Evolutionary conservation across 2,797 vertebrate species (phyloP).

Genomic region (Coregonus ussuriensis): DNA sequence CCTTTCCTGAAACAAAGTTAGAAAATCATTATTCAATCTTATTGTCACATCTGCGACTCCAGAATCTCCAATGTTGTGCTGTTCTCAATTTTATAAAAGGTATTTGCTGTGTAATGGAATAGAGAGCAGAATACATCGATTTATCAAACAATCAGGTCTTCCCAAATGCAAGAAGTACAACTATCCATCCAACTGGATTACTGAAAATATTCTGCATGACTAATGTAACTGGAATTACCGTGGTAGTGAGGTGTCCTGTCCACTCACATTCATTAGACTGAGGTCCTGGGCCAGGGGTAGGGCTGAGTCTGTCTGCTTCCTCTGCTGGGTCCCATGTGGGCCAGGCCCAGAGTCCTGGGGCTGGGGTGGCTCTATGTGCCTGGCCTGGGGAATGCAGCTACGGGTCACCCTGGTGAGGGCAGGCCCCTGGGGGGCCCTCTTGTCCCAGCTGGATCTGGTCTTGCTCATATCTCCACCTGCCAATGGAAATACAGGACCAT

Average conservation of each 20-base stretch:
- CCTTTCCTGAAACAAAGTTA: conserved; percentile 52
- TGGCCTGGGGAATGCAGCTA: conserved; percentile 59
- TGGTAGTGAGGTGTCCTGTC: conserved; percentile 39
- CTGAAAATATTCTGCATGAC: neutral
- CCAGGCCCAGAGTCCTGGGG: conserved; percentile 33
- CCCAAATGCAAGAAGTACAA: neutral
- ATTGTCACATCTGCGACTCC: neutral
- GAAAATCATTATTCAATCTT: neutral
- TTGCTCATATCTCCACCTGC: conserved; percentile 73
- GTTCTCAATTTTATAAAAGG: neutral
- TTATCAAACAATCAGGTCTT: neutral
- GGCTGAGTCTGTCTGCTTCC: conserved; percentile 58
- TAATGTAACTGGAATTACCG: conserved; percentile 57
- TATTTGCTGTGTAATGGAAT: neutral
- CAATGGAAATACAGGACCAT: neutral
- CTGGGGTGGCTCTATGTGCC: conserved; percentile 24
- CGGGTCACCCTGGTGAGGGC: conserved; percentile 65
- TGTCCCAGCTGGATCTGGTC: conserved; percentile 59
- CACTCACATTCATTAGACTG: conserved; percentile 74
- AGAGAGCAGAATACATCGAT: neutral
- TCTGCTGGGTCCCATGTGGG: conserved; percentile 49
- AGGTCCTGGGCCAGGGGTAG: conserved; percentile 72
- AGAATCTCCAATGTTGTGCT: neutral
- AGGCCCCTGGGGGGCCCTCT: conserved; percentile 47
- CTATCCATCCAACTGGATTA: neutral